Evolutionary conservation across 2,797 vertebrate species (phyloP), one percentile per base, ranked within the genome.

Genomic region (Semotilus atromaculatus): DNA sequence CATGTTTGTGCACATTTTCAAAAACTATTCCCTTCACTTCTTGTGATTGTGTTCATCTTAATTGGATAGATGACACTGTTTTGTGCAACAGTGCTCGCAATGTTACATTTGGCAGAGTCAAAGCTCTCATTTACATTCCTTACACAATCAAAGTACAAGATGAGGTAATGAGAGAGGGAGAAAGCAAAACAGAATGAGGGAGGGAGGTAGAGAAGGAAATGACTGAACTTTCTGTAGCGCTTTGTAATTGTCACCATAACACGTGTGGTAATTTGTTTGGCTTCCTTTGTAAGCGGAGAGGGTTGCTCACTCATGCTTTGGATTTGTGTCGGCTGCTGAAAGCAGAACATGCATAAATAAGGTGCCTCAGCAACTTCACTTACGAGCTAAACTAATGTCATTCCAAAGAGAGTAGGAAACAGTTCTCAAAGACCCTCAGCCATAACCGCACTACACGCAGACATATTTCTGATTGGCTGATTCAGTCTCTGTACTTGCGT

Each of bases 361-460:
- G 80, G 66, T 71, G 80, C 51, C 78, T 80, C 62, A 76, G 70
- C 91, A 93, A 93, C 89, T 90, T 88, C 38, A 86, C 89, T 84
- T 88, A 93, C 89, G 91, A 91, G 91, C 88, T 89, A 83, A 86
- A 88, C 90, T 92, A 92, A 93, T 93, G 91, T 90, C 92, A 92
- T 93, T 90, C 92, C 89, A 88, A 87, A 93, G 90, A 93, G 92
- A 92, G 90, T 88, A 78, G 82, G 78, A 82, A 86, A 86, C 67
- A 82, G 80, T 77, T 86, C 83, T 84, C 79, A 75, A 78, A 80
- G 74, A 86, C 68, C 51, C 80, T 53, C n/a, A 80, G 80, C 55
- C 51, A 74, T 36, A 34, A 45, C 55, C 34, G 67, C 58, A 29
- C 43, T 78, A 55, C 38, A 40, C 13, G 58, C 18, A 84, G 80